These are phyloP conservation scores for Corythaeola cristata DNA, from an alignment of 2,113 vertebrate genomes.

Conservation along the genomic window DNA sequence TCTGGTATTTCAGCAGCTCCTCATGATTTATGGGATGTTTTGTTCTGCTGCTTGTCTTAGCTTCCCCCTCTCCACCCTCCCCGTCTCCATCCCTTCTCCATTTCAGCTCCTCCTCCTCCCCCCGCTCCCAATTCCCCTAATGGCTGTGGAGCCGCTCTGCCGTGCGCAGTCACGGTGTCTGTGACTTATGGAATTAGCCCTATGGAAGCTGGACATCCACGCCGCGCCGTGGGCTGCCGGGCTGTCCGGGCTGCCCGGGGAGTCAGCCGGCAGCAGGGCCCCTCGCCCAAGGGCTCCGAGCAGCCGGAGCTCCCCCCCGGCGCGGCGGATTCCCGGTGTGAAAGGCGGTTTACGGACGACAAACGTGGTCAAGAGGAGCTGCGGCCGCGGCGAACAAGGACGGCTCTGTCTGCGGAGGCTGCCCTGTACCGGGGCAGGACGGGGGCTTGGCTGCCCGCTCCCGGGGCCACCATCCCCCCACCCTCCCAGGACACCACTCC, in stretches of 20 bases:
- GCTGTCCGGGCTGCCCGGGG: not conserved
- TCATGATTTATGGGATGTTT: constrained; percentile 73
- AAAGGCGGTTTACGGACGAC: not conserved
- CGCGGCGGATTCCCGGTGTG: fast-evolving
- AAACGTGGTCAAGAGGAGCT: not conserved
- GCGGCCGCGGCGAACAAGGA: not conserved
- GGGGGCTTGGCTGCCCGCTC: not conserved
- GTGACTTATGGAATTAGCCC: constrained; percentile 60
- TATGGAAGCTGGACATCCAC: constrained; percentile 30
- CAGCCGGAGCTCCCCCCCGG: fast-evolving
- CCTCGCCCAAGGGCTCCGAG: not conserved
- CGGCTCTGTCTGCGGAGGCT: not conserved
- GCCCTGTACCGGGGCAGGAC: fast-evolving
- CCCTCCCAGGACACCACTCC: not conserved
- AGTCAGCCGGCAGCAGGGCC: not conserved
- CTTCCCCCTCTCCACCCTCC: constrained; percentile 56
- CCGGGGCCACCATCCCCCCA: not conserved
- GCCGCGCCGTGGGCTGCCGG: not conserved
- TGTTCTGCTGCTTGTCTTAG: constrained; percentile 72
- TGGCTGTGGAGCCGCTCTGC: constrained; percentile 70
- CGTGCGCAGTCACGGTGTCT: constrained; percentile 62
- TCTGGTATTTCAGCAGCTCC: constrained; percentile 72
- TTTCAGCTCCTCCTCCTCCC: constrained; percentile 59
- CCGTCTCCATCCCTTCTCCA: constrained; percentile 60
- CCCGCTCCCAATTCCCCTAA: constrained; percentile 57